Conservation (phyloP, 1,140 invertebrate genomes). For the Diachasma alloeum region DNA sequence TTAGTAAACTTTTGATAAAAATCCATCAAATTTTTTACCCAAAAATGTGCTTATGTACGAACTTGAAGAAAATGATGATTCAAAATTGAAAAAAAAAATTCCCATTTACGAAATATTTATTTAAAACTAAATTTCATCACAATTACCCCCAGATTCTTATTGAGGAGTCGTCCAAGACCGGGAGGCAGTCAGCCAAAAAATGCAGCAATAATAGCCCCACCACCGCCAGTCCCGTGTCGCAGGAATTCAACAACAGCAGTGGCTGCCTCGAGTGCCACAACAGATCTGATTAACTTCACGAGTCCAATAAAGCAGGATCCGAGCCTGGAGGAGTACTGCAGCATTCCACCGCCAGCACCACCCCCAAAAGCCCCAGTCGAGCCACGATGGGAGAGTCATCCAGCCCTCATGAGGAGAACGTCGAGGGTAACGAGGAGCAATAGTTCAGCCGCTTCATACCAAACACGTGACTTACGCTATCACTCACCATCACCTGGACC, state of each 20-base stretch:
- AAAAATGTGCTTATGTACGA: too few species aligned
- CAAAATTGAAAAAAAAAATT: background rate
- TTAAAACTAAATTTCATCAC: background rate
- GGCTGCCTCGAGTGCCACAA: conserved; percentile 59
- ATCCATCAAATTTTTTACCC: too few species aligned
- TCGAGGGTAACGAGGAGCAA: conserved; percentile 58
- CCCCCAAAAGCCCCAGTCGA: conserved; percentile 54
- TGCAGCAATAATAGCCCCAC: conserved; percentile 65
- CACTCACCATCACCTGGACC: conserved; percentile 54
- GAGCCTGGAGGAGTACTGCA: conserved; percentile 53
- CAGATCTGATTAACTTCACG: conserved; percentile 78
- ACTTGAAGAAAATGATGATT: too few species aligned
- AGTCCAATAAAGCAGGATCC: conserved; percentile 67
- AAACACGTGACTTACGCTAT: conserved; percentile 57
- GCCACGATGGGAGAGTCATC: conserved; percentile 62
- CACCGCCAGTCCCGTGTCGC: conserved; percentile 63
- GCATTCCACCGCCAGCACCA: conserved; percentile 46
- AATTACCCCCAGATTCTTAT: conserved; percentile 43
- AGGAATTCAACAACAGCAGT: conserved; percentile 65
- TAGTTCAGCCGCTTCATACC: conserved; percentile 57
- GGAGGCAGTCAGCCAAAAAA: conserved; percentile 60
- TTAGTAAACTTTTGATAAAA: too few species aligned
- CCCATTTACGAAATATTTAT: too few species aligned
- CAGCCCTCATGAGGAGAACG: conserved; percentile 52
- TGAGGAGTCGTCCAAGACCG: conserved; percentile 66